A percentile compares a stretch with the other conserved stretches of the same genome.
Evolutionary conservation across 1,140 invertebrate species (phyloP).

Genomic region (Prorops nasuta): DNA sequence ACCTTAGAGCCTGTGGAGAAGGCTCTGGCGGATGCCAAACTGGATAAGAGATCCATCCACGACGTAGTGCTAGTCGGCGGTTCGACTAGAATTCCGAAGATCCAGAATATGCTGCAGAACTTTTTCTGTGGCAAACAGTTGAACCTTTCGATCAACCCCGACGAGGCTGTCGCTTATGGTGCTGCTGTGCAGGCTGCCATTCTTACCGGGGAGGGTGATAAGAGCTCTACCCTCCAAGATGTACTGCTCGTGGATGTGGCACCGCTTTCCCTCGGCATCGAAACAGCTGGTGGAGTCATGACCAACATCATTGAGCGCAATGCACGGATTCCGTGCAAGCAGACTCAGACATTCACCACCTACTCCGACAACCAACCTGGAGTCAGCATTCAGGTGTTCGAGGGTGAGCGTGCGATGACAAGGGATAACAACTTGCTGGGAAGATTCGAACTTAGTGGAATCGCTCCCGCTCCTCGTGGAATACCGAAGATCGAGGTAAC

Average conservation of each 20-base stretch:
- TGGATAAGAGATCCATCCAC: constrained; percentile 70
- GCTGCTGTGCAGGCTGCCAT: constrained; percentile 68
- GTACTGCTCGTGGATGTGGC: constrained; percentile 72
- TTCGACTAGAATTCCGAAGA: constrained; percentile 71
- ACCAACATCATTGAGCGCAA: constrained; percentile 63
- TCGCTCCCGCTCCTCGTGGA: constrained; percentile 58
- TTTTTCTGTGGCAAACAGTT: constrained; percentile 65
- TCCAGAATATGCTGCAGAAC: constrained; percentile 63
- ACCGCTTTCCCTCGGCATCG: constrained; percentile 63
- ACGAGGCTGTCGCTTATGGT: constrained; percentile 68
- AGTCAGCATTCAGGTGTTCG: constrained; percentile 69
- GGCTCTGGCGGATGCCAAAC: constrained; percentile 71
- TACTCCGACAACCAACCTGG: constrained; percentile 70
- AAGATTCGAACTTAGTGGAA: constrained; percentile 65
- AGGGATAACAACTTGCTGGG: constrained; percentile 76
- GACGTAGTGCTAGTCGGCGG: constrained; percentile 80
- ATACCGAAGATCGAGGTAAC: constrained; percentile 69
- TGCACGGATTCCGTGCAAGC: constrained; percentile 64
- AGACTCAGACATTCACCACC: constrained; percentile 65
- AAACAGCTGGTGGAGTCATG: constrained; percentile 62
- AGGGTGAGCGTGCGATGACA: constrained; percentile 68
- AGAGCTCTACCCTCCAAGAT: constrained; percentile 61
- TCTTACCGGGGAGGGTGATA: constrained; percentile 57
- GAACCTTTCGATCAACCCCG: constrained; percentile 69
- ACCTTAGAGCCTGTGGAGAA: constrained; percentile 67